A percentile compares a stretch with the other conserved stretches of the same genome.
phyloP scores from a whole-genome alignment of 2,888 invertebrate species.

The Monopis laevigella region DNA sequence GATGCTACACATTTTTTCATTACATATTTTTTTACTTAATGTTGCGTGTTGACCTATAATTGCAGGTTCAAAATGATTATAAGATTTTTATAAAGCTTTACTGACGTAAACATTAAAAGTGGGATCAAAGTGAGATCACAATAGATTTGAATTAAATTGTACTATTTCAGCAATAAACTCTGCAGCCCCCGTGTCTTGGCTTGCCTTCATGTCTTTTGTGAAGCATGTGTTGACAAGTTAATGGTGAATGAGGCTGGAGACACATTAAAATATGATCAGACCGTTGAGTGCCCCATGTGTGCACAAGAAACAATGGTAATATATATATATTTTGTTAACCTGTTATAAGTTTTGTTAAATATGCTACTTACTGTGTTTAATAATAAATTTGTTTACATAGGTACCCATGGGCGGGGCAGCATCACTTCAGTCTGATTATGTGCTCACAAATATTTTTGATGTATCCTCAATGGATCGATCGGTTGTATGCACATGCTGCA shows the following conservation, averaged over 20 bases:
- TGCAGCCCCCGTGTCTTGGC: constrained; percentile 87
- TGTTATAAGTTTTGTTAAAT: background rate
- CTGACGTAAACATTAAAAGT: too few species aligned
- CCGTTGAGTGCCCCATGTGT: constrained; percentile 82
- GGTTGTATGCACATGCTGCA: constrained; percentile 92
- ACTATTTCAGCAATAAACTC: constrained; percentile 76
- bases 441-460: constrained; percentile 85
- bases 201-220: constrained; percentile 96
- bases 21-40: too few species aligned
- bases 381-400: constrained; percentile 35
- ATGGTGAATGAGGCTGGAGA: constrained; percentile 77
- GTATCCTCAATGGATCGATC: constrained; percentile 80
- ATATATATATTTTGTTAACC: background rate
- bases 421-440: constrained; percentile 86
- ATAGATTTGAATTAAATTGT: too few species aligned
- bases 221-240: constrained; percentile 86
- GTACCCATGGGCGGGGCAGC: constrained; percentile 80
- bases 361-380: background rate
- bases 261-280: constrained; percentile 69
- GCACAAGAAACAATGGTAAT: constrained; percentile 83
- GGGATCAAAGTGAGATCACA: too few species aligned
- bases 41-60: too few species aligned
- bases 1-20: too few species aligned
- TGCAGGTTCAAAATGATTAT: too few species aligned
- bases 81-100: too few species aligned